Evolutionary conservation across 2,888 invertebrate genomes (phyloP).

Genomic region (Meganola albula): DNA sequence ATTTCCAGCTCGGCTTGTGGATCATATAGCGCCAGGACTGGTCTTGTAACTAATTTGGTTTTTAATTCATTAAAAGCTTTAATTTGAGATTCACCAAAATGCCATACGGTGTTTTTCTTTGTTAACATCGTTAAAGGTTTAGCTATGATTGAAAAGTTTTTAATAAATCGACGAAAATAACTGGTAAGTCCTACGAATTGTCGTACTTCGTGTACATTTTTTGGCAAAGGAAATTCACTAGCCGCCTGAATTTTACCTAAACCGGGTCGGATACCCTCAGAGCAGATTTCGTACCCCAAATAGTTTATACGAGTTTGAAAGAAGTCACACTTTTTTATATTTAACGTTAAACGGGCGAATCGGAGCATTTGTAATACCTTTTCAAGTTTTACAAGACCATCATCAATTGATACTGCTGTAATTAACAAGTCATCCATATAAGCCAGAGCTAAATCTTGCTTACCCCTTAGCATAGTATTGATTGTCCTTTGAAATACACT

Average conservation of each 20-base stretch:
- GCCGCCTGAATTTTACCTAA: background rate
- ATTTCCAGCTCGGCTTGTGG: slow-evolving; percentile 15
- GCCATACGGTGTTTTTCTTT: background rate
- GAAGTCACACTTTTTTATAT: slow-evolving; percentile 1
- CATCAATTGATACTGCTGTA: background rate
- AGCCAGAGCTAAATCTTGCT: no score
- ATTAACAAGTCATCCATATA: background rate
- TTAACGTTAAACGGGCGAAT: background rate
- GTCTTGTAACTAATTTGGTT: background rate
- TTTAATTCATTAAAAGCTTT: slow-evolving; percentile 1
- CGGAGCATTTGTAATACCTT: background rate
- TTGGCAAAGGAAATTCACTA: background rate
- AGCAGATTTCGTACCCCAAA: slow-evolving; percentile 1
- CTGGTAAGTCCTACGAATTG: slow-evolving; percentile 1
- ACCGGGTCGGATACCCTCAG: slow-evolving; percentile 1
- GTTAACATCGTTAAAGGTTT: background rate
- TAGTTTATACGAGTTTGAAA: slow-evolving; percentile 1
- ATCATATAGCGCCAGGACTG: slow-evolving; percentile 3
- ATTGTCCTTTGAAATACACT: no score
- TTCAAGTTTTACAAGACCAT: background rate
- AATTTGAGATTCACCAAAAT: background rate
- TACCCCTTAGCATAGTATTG: no score
- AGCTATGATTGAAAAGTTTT: background rate
- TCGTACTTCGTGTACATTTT: background rate
- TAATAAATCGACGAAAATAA: background rate